Conservation (phyloP, 1,140 invertebrate species). For the Conopomorpha cramerella region DNA sequence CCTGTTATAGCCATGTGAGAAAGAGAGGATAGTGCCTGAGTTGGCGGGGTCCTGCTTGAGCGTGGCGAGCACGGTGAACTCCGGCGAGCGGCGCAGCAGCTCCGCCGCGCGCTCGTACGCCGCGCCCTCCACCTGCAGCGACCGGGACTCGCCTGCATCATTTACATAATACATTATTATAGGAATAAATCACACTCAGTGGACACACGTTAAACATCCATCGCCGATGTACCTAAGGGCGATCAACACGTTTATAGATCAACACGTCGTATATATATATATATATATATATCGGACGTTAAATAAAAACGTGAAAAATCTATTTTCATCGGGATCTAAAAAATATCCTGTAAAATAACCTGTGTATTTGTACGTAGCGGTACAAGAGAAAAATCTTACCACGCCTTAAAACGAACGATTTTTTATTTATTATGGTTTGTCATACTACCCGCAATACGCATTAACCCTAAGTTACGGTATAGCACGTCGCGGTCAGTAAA, state of each 20-base stretch:
- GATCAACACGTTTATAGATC: no score
- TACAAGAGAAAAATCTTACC: no score
- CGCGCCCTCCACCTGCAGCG: slow-evolving; percentile 70
- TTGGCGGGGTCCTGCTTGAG: slow-evolving; percentile 80
- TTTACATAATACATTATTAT: neutral
- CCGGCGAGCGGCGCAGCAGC: slow-evolving; percentile 70
- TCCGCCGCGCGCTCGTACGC: slow-evolving; percentile 70
- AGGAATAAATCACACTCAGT: neutral
- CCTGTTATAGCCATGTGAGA: slow-evolving; percentile 78
- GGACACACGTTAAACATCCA: neutral
- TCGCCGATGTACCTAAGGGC: no score
- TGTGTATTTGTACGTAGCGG: no score
- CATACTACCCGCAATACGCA: no score
- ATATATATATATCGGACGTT: neutral
- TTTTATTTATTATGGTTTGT: no score
- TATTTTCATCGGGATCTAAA: no score
- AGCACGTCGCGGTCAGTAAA: no score
- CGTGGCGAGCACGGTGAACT: slow-evolving; percentile 80
- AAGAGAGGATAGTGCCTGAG: slow-evolving; percentile 80
- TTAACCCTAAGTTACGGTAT: no score
- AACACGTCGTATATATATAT: no score
- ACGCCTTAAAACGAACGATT: no score
- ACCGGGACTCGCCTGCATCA: slow-evolving; percentile 70
- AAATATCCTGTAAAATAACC: no score
- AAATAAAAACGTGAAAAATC: neutral